Conservation (phyloP, 2,113 vertebrate genomes). For the Tursiops truncatus region DNA sequence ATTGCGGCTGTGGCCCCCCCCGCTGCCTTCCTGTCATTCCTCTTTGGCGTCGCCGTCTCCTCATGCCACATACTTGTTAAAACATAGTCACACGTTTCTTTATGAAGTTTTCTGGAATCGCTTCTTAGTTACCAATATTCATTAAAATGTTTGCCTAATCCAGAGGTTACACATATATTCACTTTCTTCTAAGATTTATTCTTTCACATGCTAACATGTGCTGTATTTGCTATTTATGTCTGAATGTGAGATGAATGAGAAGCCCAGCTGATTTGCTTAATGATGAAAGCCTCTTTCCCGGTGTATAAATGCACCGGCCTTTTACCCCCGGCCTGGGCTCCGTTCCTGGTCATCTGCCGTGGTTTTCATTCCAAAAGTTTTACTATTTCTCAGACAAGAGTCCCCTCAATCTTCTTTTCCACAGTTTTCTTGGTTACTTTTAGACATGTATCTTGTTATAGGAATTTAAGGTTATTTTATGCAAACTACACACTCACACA, state of each 20-base stretch:
- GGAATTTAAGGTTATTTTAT: neutral
- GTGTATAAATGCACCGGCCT: neutral
- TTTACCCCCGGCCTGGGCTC: rapidly evolving
- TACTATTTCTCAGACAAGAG: too few relatives aligned
- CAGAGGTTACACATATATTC: rapidly evolving
- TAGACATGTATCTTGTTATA: neutral
- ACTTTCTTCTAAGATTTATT: neutral
- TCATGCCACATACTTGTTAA: rapidly evolving
- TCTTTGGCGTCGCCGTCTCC: neutral
- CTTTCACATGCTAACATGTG: neutral
- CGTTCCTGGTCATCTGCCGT: neutral
- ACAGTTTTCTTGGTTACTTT: neutral
- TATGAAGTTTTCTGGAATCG: neutral
- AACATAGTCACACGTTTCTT: neutral
- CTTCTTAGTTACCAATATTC: neutral
- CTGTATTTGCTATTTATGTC: neutral
- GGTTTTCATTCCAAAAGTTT: too few relatives aligned
- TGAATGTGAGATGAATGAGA: rapidly evolving
- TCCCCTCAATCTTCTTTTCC: too few relatives aligned
- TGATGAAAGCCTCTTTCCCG: neutral
- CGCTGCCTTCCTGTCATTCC: rapidly evolving
- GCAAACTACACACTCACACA: too few relatives aligned
- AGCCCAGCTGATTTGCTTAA: rapidly evolving
- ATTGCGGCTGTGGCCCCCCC: rapidly evolving
- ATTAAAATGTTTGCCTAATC: neutral